phyloP scores from a whole-genome alignment of 2,888 invertebrate genomes.

The Hybos culiciformis region DNA sequence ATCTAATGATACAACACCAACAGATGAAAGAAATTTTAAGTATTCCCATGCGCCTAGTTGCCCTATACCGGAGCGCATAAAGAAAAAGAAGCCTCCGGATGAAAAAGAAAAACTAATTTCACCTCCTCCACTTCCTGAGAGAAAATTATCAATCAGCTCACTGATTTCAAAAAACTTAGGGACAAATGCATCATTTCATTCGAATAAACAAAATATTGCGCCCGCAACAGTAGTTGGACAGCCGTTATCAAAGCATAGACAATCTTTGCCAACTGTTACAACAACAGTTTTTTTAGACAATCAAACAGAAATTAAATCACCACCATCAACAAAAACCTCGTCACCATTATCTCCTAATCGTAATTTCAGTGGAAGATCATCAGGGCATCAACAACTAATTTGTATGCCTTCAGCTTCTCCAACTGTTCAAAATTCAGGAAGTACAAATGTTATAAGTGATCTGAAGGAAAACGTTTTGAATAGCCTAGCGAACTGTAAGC shows the following conservation, averaged over 20 bases:
- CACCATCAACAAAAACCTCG: neutral
- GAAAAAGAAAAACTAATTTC: constrained; percentile 11
- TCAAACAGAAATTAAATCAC: neutral
- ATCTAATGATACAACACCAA: constrained; percentile 15
- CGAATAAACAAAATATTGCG: constrained; percentile 1
- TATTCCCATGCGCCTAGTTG: no score
- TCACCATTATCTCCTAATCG: neutral
- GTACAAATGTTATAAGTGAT: no score
- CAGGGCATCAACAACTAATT: no score
- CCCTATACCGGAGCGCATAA: no score
- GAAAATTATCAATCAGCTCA: neutral
- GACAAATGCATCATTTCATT: constrained; percentile 12
- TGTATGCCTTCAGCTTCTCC: no score
- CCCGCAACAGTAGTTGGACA: neutral
- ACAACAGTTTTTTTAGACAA: constrained; percentile 14
- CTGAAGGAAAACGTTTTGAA: no score
- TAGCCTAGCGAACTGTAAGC: no score
- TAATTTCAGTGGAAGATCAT: neutral
- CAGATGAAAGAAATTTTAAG: constrained; percentile 20
- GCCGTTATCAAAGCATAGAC: neutral
- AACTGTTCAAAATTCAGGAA: no score
- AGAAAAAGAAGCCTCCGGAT: constrained; percentile 9
- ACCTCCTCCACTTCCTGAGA: constrained; percentile 2
- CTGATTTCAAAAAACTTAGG: constrained; percentile 18
- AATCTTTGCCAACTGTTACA: constrained; percentile 14